Evolutionary conservation across 1,140 invertebrate species (phyloP).

Genomic region (Orius insidiosus): DNA sequence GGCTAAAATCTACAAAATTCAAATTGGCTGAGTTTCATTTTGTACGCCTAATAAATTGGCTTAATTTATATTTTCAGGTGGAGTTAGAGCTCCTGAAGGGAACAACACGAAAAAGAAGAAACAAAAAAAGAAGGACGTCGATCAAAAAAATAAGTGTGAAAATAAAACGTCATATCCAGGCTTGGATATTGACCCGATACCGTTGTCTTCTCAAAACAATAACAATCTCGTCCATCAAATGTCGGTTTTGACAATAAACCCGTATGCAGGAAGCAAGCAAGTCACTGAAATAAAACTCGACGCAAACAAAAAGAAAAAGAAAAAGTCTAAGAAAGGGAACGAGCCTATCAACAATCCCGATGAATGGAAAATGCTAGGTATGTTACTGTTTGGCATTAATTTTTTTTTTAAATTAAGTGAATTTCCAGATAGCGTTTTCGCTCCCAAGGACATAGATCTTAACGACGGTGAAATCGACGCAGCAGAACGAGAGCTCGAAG

Average conservation of each 20-base stretch:
- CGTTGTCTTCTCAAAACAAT: neutral
- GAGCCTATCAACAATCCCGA: slow-evolving; percentile 8
- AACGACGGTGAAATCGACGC: slow-evolving; percentile 59
- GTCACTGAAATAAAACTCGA: slow-evolving; percentile 7
- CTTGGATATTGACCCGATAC: slow-evolving; percentile 8
- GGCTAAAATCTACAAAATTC: too few species aligned
- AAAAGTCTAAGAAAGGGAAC: slow-evolving; percentile 16
- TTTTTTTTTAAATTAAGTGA: neutral
- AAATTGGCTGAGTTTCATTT: too few species aligned
- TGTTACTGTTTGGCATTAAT: neutral
- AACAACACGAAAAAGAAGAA: slow-evolving; percentile 33
- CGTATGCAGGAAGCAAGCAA: slow-evolving; percentile 7
- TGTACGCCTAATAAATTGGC: too few species aligned
- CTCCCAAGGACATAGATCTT: slow-evolving; percentile 54
- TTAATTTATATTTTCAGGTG: neutral
- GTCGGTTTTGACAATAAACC: slow-evolving; percentile 12
- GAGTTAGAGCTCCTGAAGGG: slow-evolving; percentile 4
- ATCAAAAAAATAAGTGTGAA: slow-evolving; percentile 7
- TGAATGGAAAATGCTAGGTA: slow-evolving; percentile 10
- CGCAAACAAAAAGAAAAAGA: slow-evolving; percentile 21
- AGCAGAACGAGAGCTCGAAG: slow-evolving; percentile 54
- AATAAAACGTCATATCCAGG: slow-evolving; percentile 4
- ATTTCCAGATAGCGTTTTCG: slow-evolving; percentile 56
- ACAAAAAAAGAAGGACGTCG: slow-evolving; percentile 41
- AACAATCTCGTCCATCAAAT: slow-evolving; percentile 8